Conservation (phyloP, 2,113 vertebrate species). For the Rhinolophus ferrumequinum region DNA sequence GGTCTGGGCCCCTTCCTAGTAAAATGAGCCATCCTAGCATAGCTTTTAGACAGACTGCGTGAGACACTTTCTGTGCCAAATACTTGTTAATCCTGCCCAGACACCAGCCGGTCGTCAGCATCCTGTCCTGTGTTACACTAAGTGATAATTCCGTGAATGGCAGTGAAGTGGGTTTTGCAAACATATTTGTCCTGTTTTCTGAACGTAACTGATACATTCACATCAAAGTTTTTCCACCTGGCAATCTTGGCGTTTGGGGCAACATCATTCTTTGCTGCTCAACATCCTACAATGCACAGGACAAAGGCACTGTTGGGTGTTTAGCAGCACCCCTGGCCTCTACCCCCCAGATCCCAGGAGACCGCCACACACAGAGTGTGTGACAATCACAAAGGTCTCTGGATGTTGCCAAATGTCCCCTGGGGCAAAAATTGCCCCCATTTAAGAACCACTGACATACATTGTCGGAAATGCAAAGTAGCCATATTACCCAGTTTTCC, state of each 20-base stretch:
- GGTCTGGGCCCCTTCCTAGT: too few species aligned
- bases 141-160: too few species aligned
- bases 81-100: not conserved
- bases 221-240: not conserved
- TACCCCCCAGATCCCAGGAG: not conserved
- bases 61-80: rapidly evolving
- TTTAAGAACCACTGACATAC: not conserved
- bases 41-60: not conserved
- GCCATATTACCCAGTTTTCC: not conserved
- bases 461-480: not conserved
- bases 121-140: not conserved
- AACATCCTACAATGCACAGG: too few species aligned
- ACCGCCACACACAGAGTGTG: not conserved
- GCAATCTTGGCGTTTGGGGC: not conserved
- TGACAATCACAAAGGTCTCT: not conserved
- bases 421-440: too few species aligned
- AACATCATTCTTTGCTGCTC: too few species aligned
- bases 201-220: not conserved
- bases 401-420: not conserved
- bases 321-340: not conserved
- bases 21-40: not conserved
- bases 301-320: not conserved
- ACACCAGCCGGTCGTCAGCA: too few species aligned
- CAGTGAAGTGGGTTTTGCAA: not conserved
- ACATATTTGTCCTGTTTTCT: not conserved